phyloP scores from a whole-genome alignment of 2,888 invertebrate genomes.

The Exocentrus adspersus region DNA sequence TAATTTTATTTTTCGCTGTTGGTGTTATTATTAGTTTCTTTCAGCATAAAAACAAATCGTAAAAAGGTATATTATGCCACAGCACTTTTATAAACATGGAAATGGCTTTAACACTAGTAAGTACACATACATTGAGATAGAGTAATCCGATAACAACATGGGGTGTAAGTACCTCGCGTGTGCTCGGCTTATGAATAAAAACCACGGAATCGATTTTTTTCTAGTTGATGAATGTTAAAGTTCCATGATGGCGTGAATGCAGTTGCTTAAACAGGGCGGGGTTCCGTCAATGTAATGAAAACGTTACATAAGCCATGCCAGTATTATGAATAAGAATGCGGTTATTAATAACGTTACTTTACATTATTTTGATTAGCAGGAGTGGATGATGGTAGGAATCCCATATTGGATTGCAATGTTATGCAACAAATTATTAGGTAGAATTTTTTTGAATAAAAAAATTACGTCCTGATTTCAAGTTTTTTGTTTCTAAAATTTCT shows the following conservation, averaged over 20 bases:
- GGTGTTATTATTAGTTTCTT: too few relatives aligned
- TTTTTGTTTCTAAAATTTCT: too few relatives aligned
- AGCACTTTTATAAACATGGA: too few relatives aligned
- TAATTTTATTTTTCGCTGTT: too few relatives aligned
- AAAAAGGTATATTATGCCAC: too few relatives aligned
- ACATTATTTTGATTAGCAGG: too few relatives aligned
- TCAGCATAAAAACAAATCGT: too few relatives aligned
- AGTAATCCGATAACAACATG: slow-evolving; percentile 34
- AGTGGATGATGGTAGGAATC: too few relatives aligned
- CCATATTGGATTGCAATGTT: too few relatives aligned
- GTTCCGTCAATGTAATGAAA: slow-evolving; percentile 18
- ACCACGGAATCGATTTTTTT: background rate
- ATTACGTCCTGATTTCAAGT: too few relatives aligned
- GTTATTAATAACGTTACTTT: background rate
- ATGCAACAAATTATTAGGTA: too few relatives aligned
- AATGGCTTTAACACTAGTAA: background rate
- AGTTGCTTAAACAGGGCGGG: slow-evolving; percentile 5
- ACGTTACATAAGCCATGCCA: background rate
- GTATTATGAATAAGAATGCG: background rate
- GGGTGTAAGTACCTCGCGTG: slow-evolving; percentile 43
- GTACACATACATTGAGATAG: slow-evolving; percentile 32
- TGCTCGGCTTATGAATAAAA: slow-evolving; percentile 11
- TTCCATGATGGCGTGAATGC: slow-evolving; percentile 10
- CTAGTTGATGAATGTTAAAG: slow-evolving; percentile 13
- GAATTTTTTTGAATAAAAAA: too few relatives aligned